Percentiles rank a stretch among this genome's conserved stretches.
phyloP scores from a whole-genome alignment of 2,113 vertebrate genomes.

The Nettapus auritus region DNA sequence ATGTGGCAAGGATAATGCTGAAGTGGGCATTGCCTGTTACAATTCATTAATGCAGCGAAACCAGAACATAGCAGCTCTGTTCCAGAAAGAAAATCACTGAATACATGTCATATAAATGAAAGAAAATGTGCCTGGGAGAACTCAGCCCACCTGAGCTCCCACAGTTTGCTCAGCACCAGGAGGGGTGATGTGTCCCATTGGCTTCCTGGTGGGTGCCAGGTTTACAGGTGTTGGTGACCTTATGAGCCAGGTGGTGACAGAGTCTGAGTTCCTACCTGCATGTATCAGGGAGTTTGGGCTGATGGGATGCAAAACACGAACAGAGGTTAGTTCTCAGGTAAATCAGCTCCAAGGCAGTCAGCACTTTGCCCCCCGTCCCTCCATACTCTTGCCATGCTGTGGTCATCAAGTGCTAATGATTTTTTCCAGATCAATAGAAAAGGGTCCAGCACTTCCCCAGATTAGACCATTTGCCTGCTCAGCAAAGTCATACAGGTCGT shows the following conservation, averaged over 20 bases:
- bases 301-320: not conserved
- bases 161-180: fast-evolving
- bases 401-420: not conserved
- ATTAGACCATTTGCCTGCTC: not conserved
- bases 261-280: not conserved
- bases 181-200: fast-evolving
- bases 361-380: not conserved
- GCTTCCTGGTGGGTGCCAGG: not conserved
- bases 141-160: not conserved
- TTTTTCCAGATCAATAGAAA: not conserved
- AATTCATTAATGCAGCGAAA: not conserved
- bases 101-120: not conserved
- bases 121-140: not conserved
- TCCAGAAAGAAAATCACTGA: not conserved
- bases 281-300: not conserved
- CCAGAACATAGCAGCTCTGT: not conserved
- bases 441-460: not conserved
- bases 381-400: not conserved
- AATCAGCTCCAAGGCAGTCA: not conserved
- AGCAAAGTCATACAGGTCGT: not conserved
- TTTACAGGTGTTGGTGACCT: not conserved
- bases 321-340: not conserved
- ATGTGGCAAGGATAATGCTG: not conserved
- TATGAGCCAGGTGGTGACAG: not conserved
- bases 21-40: not conserved